Evolutionary conservation across 2,113 vertebrate species (phyloP).

Genomic region (Gavia stellata): DNA sequence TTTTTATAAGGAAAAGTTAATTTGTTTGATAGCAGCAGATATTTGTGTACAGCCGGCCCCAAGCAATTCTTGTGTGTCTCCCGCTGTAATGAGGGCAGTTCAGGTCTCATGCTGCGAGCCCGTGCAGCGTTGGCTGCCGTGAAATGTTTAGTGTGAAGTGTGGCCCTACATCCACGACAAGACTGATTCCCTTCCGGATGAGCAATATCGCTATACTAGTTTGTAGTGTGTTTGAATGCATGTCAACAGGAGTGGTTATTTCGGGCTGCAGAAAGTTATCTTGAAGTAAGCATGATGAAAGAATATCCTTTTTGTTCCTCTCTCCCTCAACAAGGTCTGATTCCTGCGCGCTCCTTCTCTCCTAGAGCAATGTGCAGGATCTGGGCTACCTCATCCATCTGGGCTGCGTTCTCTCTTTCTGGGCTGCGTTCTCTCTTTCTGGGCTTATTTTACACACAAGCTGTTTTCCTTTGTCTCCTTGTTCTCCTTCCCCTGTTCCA

Average conservation of each 20-base stretch:
- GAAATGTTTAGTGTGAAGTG: not conserved
- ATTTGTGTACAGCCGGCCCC: not conserved
- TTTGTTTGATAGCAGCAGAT: not conserved
- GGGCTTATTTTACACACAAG: not conserved
- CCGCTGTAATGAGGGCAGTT: not conserved
- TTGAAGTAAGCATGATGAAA: not conserved
- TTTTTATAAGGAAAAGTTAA: not conserved
- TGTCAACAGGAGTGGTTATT: not conserved
- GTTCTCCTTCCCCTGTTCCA: not conserved
- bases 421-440: not conserved
- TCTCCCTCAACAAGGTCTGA: not conserved
- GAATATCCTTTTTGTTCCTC: not conserved
- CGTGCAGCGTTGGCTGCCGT: not conserved
- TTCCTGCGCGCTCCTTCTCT: not conserved
- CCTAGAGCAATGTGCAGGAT: not conserved
- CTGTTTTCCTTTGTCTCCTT: conserved; percentile 6
- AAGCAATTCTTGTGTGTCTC: not conserved
- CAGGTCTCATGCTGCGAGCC: not conserved
- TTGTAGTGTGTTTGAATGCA: not conserved
- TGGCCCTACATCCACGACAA: not conserved
- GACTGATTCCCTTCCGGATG: not conserved
- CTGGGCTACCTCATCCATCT: not conserved
- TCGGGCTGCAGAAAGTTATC: not conserved
- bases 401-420: not conserved
- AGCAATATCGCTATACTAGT: not conserved